Base-by-base conservation (phyloP, 2,888 invertebrate species). In the Tetropium fuscum region DNA sequence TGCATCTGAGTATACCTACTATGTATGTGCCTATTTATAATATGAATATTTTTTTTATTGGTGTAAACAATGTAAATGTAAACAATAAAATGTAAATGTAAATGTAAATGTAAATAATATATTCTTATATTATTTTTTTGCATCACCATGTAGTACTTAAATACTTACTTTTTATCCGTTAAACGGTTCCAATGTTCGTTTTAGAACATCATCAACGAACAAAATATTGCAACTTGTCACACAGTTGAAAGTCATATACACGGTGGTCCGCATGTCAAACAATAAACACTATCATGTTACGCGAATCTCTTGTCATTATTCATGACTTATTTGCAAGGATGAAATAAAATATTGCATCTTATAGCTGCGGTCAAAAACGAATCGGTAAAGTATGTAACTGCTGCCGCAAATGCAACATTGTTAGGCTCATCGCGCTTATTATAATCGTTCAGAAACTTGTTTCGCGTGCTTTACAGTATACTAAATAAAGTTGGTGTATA, bases 251-350 rank as follows among this genome's bases (percentile, higher is more conserved):
- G 20, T 48, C 15, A 56, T 16, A 63, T 68, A 68, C 71, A 67
- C 54, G 71, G 71, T 70, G 71, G 71, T 71, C 69, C 47, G 63
- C 64, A 63, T 67, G 71, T 71, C 71, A 71, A 64, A 67, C 71
- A 68, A 68, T 66, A 65, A 68, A 68, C 65, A 67, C 61, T 71
- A 71, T 71, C 71, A 59, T 41, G 66, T 71, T 67, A 69, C 71
- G 67, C 63, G 69, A 68, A 70, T 70, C 69, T 70, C 65, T 53
- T 60, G 64, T 68, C 68, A 71, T 71, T 71, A 70, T 66, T 60
- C 55, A 55, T 45, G 30, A 45, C 32, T 38, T 61, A 57, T 54
- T 47, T 49, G 56, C 60, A 55, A 36, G 25, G 15, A 57, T 51
- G 48, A 61, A 61, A 64, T 58, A 40, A 55, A 61, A 64, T 57